Percentiles rank a stretch among this genome's conserved stretches.
phyloP scores from a whole-genome alignment of 2,888 invertebrate species.

The Ichneumoninae sp. region DNA sequence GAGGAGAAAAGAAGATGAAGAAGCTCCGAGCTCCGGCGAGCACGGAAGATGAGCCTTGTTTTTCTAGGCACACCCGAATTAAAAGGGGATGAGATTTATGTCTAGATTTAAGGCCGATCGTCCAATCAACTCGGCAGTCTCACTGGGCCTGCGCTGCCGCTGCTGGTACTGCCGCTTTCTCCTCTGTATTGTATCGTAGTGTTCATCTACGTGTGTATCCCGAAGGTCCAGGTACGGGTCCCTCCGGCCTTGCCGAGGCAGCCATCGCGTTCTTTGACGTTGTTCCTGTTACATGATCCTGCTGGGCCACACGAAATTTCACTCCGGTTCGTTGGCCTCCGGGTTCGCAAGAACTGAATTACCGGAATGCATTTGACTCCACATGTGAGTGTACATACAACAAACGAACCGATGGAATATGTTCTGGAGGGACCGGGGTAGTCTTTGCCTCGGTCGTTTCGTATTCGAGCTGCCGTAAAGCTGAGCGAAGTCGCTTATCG shows the following conservation, averaged over 20 bases:
- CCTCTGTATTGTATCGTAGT: not conserved
- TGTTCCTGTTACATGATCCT: constrained; percentile 37
- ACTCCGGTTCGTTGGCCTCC: constrained; percentile 27
- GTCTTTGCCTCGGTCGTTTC: constrained; percentile 25
- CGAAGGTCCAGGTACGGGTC: not conserved
- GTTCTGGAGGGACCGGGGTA: constrained; percentile 22
- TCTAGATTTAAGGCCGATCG: constrained; percentile 72
- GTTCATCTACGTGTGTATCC: not conserved
- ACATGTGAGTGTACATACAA: constrained; percentile 26
- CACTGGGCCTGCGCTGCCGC: constrained; percentile 24
- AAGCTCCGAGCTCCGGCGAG: constrained; percentile 18
- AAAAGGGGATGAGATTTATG: constrained; percentile 72
- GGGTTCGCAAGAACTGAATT: constrained; percentile 64
- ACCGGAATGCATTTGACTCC: constrained; percentile 54
- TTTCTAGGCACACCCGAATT: constrained; percentile 72
- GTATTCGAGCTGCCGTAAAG: constrained; percentile 48
- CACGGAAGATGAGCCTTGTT: constrained; percentile 65
- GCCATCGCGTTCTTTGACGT: constrained; percentile 41
- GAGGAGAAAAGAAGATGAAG: constrained; percentile 28
- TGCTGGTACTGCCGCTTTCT: not conserved
- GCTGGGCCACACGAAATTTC: constrained; percentile 20
- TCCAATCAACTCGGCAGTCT: constrained; percentile 66
- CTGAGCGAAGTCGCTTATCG: constrained; percentile 30
- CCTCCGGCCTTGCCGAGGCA: constrained; percentile 18
- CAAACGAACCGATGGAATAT: constrained; percentile 39